Evolutionary conservation across 1,140 invertebrate genomes (phyloP), one percentile per base, ranked within the genome.

Genomic region (Pachypeltis micranthus): DNA sequence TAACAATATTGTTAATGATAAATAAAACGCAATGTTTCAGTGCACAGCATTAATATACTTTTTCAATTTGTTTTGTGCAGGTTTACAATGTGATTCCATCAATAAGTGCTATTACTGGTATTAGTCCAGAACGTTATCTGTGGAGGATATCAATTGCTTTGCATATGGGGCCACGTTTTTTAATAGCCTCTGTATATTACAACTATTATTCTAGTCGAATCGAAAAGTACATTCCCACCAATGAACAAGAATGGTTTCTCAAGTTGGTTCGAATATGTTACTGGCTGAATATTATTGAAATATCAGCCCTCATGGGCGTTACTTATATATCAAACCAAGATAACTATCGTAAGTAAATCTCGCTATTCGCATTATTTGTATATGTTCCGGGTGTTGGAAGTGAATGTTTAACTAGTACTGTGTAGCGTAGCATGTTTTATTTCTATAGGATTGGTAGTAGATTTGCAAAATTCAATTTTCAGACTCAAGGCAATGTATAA

Each of bases 271-370:
- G 81, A 66, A 74, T 87, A 24, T 89, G 88, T 68, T 91, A 90
- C 72, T 91, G 86, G 85, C 79, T 87, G 63, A 91, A 92, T 76
- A 81, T 89, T 65, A 79, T 88, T 69, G 91, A 94, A 78, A 82
- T 93, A 64, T 82, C 84, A 58, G 82, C 89, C 39, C 78, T 94
- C 12, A 86, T 87, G 68, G 90, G 90, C 54, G 91, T 94, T 16
- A 92, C 91, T 16, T 93, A 93, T 74, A 89, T 95, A 72, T 93
- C 91, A 29, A 94, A 94, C 75, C 84, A 85, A 72, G 91, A 94
- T 78, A 95, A 95, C 76, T 95, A 94, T 79, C 88, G 92, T 93
- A 79, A 87, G 89, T 86, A 67, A n/a, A n/a, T n/a, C n/a, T n/a
- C n/a, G n/a, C n/a, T n/a, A n/a, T n/a, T n/a, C n/a, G n/a, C n/a